These are phyloP conservation scores for Drosophila lacertosa DNA, from an alignment of 1,140 invertebrate species.

Conservation along the genomic window DNA sequence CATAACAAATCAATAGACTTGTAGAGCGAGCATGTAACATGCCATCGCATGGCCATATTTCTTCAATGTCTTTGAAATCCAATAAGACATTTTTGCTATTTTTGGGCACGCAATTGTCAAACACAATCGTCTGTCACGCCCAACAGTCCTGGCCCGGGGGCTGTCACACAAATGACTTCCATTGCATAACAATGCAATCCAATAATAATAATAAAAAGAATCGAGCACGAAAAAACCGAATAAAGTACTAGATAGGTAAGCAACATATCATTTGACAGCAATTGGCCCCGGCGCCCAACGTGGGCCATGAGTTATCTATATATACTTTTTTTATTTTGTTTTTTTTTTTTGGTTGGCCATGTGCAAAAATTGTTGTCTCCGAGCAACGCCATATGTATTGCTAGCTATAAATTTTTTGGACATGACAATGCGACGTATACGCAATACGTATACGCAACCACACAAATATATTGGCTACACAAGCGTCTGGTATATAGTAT, in stretches of 20 bases:
- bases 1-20: slow-evolving; percentile 73
- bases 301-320: slow-evolving; percentile 50
- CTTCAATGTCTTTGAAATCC: slow-evolving; percentile 64
- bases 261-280: slow-evolving; percentile 72
- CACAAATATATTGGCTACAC: slow-evolving; percentile 49
- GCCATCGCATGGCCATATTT: slow-evolving; percentile 39
- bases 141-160: too few relatives aligned
- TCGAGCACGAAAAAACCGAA: slow-evolving; percentile 5
- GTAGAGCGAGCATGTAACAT: slow-evolving; percentile 48
- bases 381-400: slow-evolving; percentile 37
- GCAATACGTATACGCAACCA: slow-evolving; percentile 46
- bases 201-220: slow-evolving; percentile 31
- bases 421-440: slow-evolving; percentile 48
- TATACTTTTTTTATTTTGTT: too few relatives aligned
- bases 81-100: slow-evolving; percentile 61
- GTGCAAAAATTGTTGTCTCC: slow-evolving; percentile 43
- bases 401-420: slow-evolving; percentile 51
- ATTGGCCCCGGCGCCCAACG: slow-evolving; percentile 50
- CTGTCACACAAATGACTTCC: slow-evolving; percentile 32
- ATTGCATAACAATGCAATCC: slow-evolving; percentile 74
- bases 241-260: slow-evolving; percentile 37
- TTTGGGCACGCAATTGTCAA: slow-evolving; percentile 66
- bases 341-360: slow-evolving; percentile 11
- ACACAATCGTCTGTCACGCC: slow-evolving; percentile 20
- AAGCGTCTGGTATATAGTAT: not conserved